Percentiles rank a stretch among this genome's conserved stretches.
These are phyloP conservation scores for Chromis chromis DNA, from an alignment of 2,797 vertebrate species.

Conservation along the genomic window DNA sequence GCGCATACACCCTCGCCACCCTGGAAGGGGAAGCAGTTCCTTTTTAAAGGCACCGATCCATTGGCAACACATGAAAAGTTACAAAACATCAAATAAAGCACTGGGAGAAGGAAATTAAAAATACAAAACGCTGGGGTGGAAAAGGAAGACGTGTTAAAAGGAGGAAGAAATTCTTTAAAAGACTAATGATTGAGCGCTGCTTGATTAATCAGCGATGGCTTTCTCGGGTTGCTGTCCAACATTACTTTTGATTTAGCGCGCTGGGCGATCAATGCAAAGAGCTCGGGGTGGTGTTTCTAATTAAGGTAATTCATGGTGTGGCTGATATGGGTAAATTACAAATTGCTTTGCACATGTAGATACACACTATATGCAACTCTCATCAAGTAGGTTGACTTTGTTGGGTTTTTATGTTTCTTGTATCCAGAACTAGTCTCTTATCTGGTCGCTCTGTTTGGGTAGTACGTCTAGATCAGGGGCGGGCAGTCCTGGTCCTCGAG, in stretches of 20 bases:
- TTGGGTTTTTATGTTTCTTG: conserved; percentile 38
- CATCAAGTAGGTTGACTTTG: conserved; percentile 37
- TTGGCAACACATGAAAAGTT: conserved; percentile 87
- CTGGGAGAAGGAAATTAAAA: conserved; percentile 83
- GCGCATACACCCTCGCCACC: conserved; percentile 70
- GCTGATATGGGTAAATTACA: conserved; percentile 74
- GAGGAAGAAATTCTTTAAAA: conserved; percentile 67
- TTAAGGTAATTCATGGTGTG: conserved; percentile 86
- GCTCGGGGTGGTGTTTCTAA: conserved; percentile 84
- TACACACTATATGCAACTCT: conserved; percentile 39
- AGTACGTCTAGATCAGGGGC: neutral
- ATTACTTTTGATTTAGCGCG: conserved; percentile 78
- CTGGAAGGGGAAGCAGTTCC: conserved; percentile 71
- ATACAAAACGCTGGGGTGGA: conserved; percentile 77
- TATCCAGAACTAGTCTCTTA: conserved; percentile 5
- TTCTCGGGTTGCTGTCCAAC: conserved; percentile 76
- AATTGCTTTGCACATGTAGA: conserved; percentile 70
- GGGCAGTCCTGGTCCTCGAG: too few relatives aligned
- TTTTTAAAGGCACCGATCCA: conserved; percentile 72
- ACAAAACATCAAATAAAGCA: conserved; percentile 83
- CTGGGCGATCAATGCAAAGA: conserved; percentile 79
- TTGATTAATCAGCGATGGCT: conserved; percentile 73
- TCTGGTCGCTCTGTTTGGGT: neutral
- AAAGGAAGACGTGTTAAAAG: conserved; percentile 70
- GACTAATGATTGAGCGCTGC: conserved; percentile 69